A percentile compares a stretch with the other conserved stretches of the same genome.
These are phyloP conservation scores for Echiichthys vipera DNA, from an alignment of 2,797 vertebrate species.

Conservation along the genomic window DNA sequence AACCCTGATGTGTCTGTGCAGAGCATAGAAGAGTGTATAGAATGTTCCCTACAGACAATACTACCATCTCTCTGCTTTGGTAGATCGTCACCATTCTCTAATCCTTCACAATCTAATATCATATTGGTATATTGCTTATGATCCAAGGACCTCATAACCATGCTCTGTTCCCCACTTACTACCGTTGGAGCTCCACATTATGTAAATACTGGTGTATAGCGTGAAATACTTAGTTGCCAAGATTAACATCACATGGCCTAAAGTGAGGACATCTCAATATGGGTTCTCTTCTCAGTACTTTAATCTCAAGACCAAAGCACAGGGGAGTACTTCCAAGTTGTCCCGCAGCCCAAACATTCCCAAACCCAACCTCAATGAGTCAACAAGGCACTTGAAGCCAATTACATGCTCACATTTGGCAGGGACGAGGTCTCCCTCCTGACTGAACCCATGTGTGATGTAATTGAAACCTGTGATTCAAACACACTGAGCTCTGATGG, in stretches of 20 bases:
- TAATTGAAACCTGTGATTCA: constrained; percentile 34
- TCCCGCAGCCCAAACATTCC: constrained; percentile 15
- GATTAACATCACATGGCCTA: constrained; percentile 3
- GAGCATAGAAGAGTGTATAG: too few species aligned
- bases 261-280: constrained; percentile 5
- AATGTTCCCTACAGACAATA: too few species aligned
- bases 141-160: constrained; percentile 4
- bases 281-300: constrained; percentile 3
- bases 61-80: too few species aligned
- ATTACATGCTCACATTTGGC: constrained; percentile 54
- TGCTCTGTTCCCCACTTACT: constrained; percentile 4
- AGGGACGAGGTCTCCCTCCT: constrained; percentile 10
- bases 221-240: constrained; percentile 14
- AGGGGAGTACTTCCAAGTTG: constrained; percentile 40
- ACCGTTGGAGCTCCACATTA: not conserved
- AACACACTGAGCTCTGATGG: constrained; percentile 15
- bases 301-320: constrained; percentile 30
- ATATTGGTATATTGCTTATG: too few species aligned
- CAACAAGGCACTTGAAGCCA: constrained; percentile 38
- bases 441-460: constrained; percentile 57
- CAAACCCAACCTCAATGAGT: constrained; percentile 43
- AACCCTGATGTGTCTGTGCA: too few species aligned
- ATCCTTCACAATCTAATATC: too few species aligned
- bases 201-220: constrained; percentile 13
- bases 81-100: too few species aligned